Percentiles rank a stretch among this genome's conserved stretches.
Evolutionary conservation across 2,113 vertebrate genomes (phyloP).

Genomic region (Thunnus maccoyii): DNA sequence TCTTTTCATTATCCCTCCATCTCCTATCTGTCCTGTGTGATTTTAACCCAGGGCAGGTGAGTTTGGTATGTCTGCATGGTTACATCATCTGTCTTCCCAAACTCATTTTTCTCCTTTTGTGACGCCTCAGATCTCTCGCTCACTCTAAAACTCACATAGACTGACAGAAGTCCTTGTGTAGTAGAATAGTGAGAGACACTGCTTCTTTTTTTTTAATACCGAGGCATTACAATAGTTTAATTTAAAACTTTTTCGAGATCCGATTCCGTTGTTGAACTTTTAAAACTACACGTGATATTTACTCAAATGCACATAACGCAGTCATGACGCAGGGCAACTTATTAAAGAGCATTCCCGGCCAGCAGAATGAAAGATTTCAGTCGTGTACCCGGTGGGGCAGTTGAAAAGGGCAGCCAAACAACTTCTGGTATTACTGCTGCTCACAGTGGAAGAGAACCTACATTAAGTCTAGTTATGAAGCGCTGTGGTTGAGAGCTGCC

Average conservation of each 20-base stretch:
- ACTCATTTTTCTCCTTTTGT: constrained; percentile 43
- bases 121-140: constrained; percentile 43
- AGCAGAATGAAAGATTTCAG: constrained; percentile 36
- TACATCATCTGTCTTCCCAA: constrained; percentile 63
- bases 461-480: constrained; percentile 45
- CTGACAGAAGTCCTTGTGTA: background rate
- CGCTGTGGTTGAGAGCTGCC: constrained; percentile 52
- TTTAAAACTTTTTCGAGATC: background rate
- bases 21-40: constrained; percentile 39
- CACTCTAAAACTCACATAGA: background rate
- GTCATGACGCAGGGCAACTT: background rate
- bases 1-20: constrained; percentile 49
- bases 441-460: constrained; percentile 40
- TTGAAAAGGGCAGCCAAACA: constrained; percentile 75
- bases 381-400: constrained; percentile 23
- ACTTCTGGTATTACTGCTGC: constrained; percentile 46
- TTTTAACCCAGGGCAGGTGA: constrained; percentile 57
- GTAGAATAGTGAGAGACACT: background rate
- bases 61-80: constrained; percentile 59
- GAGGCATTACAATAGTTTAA: background rate
- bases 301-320: constrained; percentile 25
- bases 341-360: constrained; percentile 46
- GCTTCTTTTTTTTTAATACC: background rate
- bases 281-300: constrained; percentile 46
- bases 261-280: constrained; percentile 35